phyloP scores from a whole-genome alignment of 2,797 vertebrate species.

The Crax fasciolata region DNA sequence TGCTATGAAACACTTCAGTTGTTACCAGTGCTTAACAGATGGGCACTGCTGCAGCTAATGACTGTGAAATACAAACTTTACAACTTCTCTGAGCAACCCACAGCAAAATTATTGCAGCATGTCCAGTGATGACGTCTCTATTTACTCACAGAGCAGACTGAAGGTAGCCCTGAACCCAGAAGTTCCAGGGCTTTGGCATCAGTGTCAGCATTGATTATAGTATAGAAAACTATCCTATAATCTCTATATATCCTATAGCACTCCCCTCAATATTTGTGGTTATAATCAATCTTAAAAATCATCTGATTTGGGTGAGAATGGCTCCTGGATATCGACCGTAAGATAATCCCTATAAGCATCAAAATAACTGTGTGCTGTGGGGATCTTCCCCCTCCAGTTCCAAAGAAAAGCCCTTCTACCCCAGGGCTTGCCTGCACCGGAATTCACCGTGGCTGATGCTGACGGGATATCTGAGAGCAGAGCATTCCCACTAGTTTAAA shows the following conservation, averaged over 20 bases:
- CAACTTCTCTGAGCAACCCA: neutral
- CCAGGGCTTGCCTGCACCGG: neutral
- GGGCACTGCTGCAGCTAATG: conserved; percentile 42
- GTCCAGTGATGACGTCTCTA: neutral
- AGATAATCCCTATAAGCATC: neutral
- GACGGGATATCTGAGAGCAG: neutral
- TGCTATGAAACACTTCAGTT: conserved; percentile 41
- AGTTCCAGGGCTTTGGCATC: neutral
- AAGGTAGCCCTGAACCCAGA: neutral
- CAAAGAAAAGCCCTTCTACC: neutral
- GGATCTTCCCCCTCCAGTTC: neutral
- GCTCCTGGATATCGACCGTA: neutral
- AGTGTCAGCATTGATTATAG: neutral
- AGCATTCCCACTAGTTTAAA: neutral
- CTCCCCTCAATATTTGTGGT: neutral
- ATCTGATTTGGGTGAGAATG: neutral
- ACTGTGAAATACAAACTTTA: conserved; percentile 44
- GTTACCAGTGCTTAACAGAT: conserved; percentile 50
- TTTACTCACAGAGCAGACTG: neutral
- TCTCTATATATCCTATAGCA: neutral
- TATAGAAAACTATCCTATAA: neutral
- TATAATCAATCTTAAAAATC: neutral
- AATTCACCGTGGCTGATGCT: neutral
- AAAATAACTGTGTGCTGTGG: neutral
- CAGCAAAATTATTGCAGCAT: neutral